phyloP scores from a whole-genome alignment of 2,113 vertebrate species.

The Macquaria ambigua region DNA sequence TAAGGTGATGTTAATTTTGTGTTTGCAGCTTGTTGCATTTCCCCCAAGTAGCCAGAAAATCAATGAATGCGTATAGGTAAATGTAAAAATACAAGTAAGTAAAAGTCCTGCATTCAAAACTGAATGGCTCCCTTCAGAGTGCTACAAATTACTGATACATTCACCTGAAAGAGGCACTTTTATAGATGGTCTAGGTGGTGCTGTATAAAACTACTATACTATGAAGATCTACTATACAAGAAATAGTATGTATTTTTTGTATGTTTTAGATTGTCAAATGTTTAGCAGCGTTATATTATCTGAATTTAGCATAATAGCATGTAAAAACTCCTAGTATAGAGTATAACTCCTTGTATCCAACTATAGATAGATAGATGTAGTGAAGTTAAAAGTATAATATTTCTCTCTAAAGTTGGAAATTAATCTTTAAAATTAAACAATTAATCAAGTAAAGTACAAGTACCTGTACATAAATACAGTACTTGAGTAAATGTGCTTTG shows the following conservation, averaged over 20 bases:
- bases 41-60: neutral
- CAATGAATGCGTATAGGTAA: neutral
- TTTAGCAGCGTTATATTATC: neutral
- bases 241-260: too few species aligned
- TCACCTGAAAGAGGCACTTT: neutral
- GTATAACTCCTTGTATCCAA: neutral
- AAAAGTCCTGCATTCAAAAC: neutral
- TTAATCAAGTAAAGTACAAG: neutral
- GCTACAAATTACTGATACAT: neutral
- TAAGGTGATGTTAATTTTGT: neutral
- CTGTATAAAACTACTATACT: neutral
- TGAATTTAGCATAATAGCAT: neutral
- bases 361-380: neutral
- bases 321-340: too few species aligned
- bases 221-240: neutral
- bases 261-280: neutral
- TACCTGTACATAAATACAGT: neutral
- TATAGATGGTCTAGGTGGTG: neutral
- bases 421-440: neutral
- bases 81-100: neutral
- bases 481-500: neutral
- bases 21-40: neutral
- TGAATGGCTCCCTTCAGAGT: neutral
- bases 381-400: neutral
- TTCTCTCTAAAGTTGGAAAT: neutral